phyloP scores from a whole-genome alignment of 2,797 vertebrate genomes.

The Uromys caudimaculatus region DNA sequence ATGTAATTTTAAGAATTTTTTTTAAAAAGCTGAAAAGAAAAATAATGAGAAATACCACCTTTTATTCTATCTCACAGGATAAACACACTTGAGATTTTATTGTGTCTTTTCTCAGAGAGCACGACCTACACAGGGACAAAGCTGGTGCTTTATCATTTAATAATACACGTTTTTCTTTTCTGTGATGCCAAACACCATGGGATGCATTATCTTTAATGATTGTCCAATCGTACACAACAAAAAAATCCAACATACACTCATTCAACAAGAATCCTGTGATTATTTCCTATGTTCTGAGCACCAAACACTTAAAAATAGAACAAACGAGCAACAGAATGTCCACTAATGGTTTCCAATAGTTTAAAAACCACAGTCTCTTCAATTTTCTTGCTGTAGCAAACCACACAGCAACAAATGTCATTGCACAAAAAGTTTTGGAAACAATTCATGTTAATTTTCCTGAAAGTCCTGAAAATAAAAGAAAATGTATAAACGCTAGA shows the following conservation, averaged over 20 bases:
- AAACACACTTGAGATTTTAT: constrained; percentile 2
- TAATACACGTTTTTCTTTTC: not conserved
- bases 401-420: not conserved
- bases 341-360: not conserved
- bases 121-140: not conserved
- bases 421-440: not conserved
- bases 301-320: not conserved
- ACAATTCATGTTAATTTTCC: constrained; percentile 29
- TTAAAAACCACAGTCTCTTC: not conserved
- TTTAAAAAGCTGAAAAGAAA: not conserved
- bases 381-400: constrained; percentile 20
- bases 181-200: not conserved
- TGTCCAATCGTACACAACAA: not conserved
- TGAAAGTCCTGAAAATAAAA: not conserved
- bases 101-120: constrained; percentile 14
- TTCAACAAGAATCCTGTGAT: not conserved
- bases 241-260: not conserved
- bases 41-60: not conserved
- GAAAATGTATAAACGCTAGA: not conserved
- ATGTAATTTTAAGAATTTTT: not conserved
- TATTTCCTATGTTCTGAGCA: not conserved
- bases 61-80: constrained; percentile 22
- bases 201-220: constrained; percentile 43
- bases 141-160: not conserved
- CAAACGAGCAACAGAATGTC: not conserved